These are phyloP conservation scores for Scaptomyza pallida DNA, from an alignment of 1,140 invertebrate genomes.

Conservation along the genomic window DNA sequence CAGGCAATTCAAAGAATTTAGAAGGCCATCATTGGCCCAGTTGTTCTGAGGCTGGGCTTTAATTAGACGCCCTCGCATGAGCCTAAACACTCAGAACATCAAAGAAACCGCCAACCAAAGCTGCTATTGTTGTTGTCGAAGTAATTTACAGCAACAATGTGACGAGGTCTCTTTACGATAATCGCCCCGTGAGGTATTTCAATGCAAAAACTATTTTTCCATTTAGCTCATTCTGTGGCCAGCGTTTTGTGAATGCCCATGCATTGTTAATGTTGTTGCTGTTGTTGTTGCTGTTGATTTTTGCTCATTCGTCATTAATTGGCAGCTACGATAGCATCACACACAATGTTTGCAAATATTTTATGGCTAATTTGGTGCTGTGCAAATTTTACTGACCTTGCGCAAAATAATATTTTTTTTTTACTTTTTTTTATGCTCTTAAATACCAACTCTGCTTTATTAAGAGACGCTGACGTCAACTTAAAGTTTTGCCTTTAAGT, in stretches of 20 bases:
- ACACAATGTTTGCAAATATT: slow-evolving; percentile 29
- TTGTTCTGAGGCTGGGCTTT: slow-evolving; percentile 37
- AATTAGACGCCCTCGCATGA: slow-evolving; percentile 45
- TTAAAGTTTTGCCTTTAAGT: slow-evolving; percentile 46
- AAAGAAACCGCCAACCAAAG: slow-evolving; percentile 54
- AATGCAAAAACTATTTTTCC: slow-evolving; percentile 80
- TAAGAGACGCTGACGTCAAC: slow-evolving; percentile 5
- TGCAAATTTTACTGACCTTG: slow-evolving; percentile 50
- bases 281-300: slow-evolving; percentile 24
- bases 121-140: slow-evolving; percentile 34
- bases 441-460: slow-evolving; percentile 8
- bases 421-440: slow-evolving; percentile 1
- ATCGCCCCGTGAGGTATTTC: slow-evolving; percentile 72
- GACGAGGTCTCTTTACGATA: slow-evolving; percentile 72
- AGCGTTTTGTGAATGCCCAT: slow-evolving; percentile 53
- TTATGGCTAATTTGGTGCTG: slow-evolving; percentile 23
- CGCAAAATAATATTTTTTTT: slow-evolving; percentile 26
- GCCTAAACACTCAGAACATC: slow-evolving; percentile 49
- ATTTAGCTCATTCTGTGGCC: slow-evolving; percentile 77
- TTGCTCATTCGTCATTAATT: slow-evolving; percentile 68
- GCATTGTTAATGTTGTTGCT: slow-evolving; percentile 52
- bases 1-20: slow-evolving; percentile 32
- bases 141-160: slow-evolving; percentile 68
- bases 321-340: slow-evolving; percentile 45
- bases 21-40: slow-evolving; percentile 39